Evolutionary conservation across 2,888 invertebrate genomes (phyloP).

Genomic region (Megaustenia siamemsis): DNA sequence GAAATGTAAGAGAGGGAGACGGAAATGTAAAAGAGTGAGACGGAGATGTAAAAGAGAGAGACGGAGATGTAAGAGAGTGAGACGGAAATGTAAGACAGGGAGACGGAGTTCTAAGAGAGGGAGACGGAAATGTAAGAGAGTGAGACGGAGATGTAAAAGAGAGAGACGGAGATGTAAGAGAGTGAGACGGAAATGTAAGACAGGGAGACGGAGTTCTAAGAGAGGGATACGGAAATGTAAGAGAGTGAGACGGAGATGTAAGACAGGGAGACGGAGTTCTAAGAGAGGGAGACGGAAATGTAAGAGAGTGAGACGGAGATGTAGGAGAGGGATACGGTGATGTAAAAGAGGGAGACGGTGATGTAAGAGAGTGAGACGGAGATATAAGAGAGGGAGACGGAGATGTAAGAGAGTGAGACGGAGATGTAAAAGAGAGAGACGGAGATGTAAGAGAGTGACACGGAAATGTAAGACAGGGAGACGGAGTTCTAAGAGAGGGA

Average conservation of each 20-base stretch:
- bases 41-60: no score
- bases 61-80: background rate
- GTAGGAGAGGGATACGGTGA: constrained; percentile 18
- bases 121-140: no score
- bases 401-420: background rate
- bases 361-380: background rate
- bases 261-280: no score
- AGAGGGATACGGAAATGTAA: constrained; percentile 13
- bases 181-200: background rate
- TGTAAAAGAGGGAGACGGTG: constrained; percentile 12
- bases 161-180: background rate
- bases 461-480: background rate
- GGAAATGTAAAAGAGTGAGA: no score
- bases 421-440: no score
- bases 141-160: no score
- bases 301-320: constrained; percentile 14
- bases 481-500: no score
- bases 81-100: background rate
- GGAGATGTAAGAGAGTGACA: background rate
- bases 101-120: no score
- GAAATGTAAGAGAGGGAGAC: no score
- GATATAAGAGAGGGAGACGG: constrained; percentile 16
- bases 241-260: constrained; percentile 23
- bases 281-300: no score
- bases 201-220: no score